These are phyloP conservation scores for Lophura nycthemera DNA, from an alignment of 2,113 vertebrate genomes.

Conservation along the genomic window DNA sequence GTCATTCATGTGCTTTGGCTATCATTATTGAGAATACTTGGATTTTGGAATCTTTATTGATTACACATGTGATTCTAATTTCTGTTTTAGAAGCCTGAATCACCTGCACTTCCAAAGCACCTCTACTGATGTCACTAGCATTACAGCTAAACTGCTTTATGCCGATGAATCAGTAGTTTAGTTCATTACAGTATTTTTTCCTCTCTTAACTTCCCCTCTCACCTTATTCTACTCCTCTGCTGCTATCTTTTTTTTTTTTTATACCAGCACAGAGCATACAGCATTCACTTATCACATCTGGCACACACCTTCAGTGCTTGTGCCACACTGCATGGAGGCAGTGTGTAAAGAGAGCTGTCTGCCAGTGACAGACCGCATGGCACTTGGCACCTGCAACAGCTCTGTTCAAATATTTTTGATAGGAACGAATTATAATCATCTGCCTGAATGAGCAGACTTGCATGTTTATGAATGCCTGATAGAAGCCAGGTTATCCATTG, in stretches of 20 bases:
- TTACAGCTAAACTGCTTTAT: background rate
- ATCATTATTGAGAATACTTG: background rate
- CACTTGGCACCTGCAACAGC: background rate
- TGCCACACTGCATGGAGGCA: background rate
- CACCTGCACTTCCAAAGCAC: slow-evolving; percentile 8
- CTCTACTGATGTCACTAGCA: slow-evolving; percentile 29
- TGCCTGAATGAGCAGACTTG: slow-evolving; percentile 14
- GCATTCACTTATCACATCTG: background rate
- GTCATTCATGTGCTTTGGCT: background rate
- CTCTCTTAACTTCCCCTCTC: background rate
- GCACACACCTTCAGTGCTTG: background rate
- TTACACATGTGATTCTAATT: background rate
- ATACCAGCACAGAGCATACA: background rate
- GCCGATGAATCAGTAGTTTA: background rate
- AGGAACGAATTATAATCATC: slow-evolving; percentile 19
- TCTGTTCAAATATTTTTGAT: background rate
- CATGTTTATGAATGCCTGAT: background rate
- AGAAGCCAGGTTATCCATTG: slow-evolving; percentile 24
- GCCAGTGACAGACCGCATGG: background rate
- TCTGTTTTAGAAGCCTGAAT: background rate
- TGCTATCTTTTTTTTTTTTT: background rate
- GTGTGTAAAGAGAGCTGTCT: background rate
- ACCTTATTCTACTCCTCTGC: background rate
- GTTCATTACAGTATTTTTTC: background rate
- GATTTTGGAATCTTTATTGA: background rate